Evolutionary conservation across 1,140 invertebrate genomes (phyloP).

Genomic region (Nebria ingens): DNA sequence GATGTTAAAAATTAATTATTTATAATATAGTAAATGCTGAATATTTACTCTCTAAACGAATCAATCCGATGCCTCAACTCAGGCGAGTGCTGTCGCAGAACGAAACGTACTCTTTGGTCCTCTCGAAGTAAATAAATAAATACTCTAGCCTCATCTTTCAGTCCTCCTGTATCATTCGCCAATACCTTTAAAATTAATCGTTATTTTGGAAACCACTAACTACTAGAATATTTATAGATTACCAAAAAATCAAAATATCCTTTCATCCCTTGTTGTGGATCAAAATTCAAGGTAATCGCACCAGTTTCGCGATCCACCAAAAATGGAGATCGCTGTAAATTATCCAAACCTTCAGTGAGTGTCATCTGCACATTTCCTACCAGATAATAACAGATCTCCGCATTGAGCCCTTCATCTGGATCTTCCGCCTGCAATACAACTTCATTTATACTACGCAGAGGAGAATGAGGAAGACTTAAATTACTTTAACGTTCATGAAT

Average conservation of each 20-base stretch:
- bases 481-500: slow-evolving; percentile 76
- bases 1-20: slow-evolving; percentile 11
- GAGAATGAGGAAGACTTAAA: no score
- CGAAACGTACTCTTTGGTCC: slow-evolving; percentile 86
- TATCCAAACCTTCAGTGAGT: slow-evolving; percentile 75
- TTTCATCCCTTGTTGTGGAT: slow-evolving; percentile 92
- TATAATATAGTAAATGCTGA: not conserved
- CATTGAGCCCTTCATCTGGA: slow-evolving; percentile 64
- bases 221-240: slow-evolving; percentile 16
- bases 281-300: slow-evolving; percentile 80
- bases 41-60: slow-evolving; percentile 64
- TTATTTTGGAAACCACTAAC: not conserved
- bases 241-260: slow-evolving; percentile 91
- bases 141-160: slow-evolving; percentile 68
- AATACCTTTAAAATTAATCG: slow-evolving; percentile 44
- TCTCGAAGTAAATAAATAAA: slow-evolving; percentile 87
- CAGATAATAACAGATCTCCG: slow-evolving; percentile 66
- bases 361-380: slow-evolving; percentile 69
- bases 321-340: slow-evolving; percentile 70
- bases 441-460: not conserved
- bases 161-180: slow-evolving; percentile 74
- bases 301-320: slow-evolving; percentile 70
- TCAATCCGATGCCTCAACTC: slow-evolving; percentile 72
- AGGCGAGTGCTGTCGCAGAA: slow-evolving; percentile 77
- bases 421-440: slow-evolving; percentile 57